A percentile compares a stretch with the other conserved stretches of the same genome.
phyloP scores from a whole-genome alignment of 2,797 vertebrate genomes.

The Thamnophis elegans region DNA sequence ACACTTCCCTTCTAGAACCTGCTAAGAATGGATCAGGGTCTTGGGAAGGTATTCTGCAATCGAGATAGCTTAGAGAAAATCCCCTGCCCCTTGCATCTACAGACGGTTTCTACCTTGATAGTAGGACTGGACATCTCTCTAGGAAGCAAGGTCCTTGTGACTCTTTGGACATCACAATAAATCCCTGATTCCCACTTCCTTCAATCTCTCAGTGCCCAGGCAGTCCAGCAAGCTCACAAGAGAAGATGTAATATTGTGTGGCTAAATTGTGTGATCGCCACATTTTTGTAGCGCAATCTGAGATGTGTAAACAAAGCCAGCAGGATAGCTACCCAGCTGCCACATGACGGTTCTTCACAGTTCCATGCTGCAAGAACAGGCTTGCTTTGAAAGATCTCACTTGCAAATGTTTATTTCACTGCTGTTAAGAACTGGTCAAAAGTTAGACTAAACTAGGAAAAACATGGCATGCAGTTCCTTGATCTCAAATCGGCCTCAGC shows the following conservation, averaged over 20 bases:
- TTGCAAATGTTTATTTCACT: slow-evolving; percentile 3
- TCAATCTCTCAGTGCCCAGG: slow-evolving; percentile 37
- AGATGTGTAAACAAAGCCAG: slow-evolving; percentile 80
- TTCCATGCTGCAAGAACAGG: slow-evolving; percentile 68
- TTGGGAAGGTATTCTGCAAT: neutral
- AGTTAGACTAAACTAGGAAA: slow-evolving; percentile 37
- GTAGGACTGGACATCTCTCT: neutral
- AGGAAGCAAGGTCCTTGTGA: neutral
- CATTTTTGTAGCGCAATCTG: slow-evolving; percentile 63
- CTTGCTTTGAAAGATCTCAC: slow-evolving; percentile 66
- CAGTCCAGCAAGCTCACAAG: slow-evolving; percentile 42
- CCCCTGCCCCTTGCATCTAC: neutral
- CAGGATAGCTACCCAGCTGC: slow-evolving; percentile 63
- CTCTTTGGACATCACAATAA: slow-evolving; percentile 38
- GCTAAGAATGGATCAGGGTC: neutral
- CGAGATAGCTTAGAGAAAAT: neutral
- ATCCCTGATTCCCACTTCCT: slow-evolving; percentile 29
- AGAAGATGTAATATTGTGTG: slow-evolving; percentile 64
- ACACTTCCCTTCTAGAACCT: too few relatives aligned
- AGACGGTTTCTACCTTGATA: neutral
- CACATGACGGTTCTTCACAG: slow-evolving; percentile 61
- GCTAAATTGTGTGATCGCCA: slow-evolving; percentile 70
- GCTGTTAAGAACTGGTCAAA: slow-evolving; percentile 22
- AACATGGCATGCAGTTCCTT: neutral
- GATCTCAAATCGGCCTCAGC: neutral